Percentiles rank a stretch among this genome's conserved stretches.
Evolutionary conservation across 1,140 invertebrate species (phyloP).

Genomic region (Drosophila equinoxialis): DNA sequence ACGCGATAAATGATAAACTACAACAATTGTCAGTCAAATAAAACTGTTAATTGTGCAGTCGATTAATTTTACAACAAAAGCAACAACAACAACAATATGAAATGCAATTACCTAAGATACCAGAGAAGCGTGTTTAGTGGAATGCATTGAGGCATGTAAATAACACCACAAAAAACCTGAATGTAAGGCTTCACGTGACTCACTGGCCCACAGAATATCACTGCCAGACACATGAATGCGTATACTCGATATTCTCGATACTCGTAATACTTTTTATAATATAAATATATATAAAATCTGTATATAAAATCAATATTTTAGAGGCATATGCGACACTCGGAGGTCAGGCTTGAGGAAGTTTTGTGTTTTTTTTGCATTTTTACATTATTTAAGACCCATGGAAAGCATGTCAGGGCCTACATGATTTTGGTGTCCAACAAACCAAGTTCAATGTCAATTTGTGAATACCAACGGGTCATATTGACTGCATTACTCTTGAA

Average conservation of each 20-base stretch:
- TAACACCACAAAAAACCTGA: constrained; percentile 31
- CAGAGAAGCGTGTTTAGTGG: constrained; percentile 41
- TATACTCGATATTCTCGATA: not conserved
- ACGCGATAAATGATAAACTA: constrained; percentile 48
- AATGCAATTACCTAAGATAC: constrained; percentile 6
- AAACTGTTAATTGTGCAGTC: constrained; percentile 62
- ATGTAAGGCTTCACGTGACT: constrained; percentile 73
- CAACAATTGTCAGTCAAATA: constrained; percentile 50
- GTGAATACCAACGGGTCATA: not conserved
- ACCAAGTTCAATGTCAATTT: constrained; percentile 61
- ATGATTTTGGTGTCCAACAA: not conserved
- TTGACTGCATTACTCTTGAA: not conserved
- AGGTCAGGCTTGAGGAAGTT: constrained; percentile 55
- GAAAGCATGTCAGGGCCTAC: constrained; percentile 61
- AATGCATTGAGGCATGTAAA: constrained; percentile 75
- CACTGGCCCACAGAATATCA: constrained; percentile 11
- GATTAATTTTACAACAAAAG: constrained; percentile 55
- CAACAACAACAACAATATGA: constrained; percentile 21
- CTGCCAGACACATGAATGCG: constrained; percentile 12
- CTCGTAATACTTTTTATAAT: constrained; percentile 1
- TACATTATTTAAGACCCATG: constrained; percentile 34
- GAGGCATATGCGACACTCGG: constrained; percentile 36
- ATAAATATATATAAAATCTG: constrained; percentile 9
- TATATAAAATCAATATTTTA: constrained; percentile 40
- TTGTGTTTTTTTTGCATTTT: constrained; percentile 19